phyloP scores from a whole-genome alignment of 2,888 invertebrate genomes.

The Eristalis arbustorum region DNA sequence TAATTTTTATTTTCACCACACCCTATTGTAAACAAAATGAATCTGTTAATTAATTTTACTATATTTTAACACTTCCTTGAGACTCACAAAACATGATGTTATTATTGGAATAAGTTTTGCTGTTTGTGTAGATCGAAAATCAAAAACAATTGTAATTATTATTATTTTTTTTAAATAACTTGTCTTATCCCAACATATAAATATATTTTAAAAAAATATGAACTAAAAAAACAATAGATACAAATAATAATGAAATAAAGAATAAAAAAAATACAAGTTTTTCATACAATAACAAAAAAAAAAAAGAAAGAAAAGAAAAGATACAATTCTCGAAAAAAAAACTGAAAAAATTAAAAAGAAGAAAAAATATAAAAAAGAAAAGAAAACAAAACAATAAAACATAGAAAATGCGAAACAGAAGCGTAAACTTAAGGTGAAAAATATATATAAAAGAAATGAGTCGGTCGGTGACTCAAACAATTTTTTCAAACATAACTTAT shows the following conservation, averaged over 20 bases:
- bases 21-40: neutral
- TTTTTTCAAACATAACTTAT: slow-evolving; percentile 56
- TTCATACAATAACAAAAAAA: slow-evolving; percentile 34
- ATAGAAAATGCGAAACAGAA: slow-evolving; percentile 40
- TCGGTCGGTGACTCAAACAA: slow-evolving; percentile 50
- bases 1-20: slow-evolving; percentile 3
- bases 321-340: slow-evolving; percentile 47
- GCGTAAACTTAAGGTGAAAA: slow-evolving; percentile 54
- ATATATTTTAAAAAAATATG: slow-evolving; percentile 42
- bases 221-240: slow-evolving; percentile 54
- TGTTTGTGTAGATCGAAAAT: neutral
- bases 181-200: slow-evolving; percentile 17
- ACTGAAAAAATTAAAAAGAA: slow-evolving; percentile 20
- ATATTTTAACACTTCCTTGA: slow-evolving; percentile 10
- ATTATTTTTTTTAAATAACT: slow-evolving; percentile 33
- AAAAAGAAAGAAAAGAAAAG: slow-evolving; percentile 24
- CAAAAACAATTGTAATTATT: slow-evolving; percentile 4
- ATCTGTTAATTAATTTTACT: neutral
- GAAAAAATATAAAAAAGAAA: slow-evolving; percentile 26
- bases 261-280: slow-evolving; percentile 52
- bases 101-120: slow-evolving; percentile 22
- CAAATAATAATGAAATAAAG: slow-evolving; percentile 55
- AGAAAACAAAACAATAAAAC: slow-evolving; percentile 9
- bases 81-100: slow-evolving; percentile 29
- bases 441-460: slow-evolving; percentile 53